These are phyloP conservation scores for Cerastis rubricosa DNA, from an alignment of 2,888 invertebrate species.

Conservation along the genomic window DNA sequence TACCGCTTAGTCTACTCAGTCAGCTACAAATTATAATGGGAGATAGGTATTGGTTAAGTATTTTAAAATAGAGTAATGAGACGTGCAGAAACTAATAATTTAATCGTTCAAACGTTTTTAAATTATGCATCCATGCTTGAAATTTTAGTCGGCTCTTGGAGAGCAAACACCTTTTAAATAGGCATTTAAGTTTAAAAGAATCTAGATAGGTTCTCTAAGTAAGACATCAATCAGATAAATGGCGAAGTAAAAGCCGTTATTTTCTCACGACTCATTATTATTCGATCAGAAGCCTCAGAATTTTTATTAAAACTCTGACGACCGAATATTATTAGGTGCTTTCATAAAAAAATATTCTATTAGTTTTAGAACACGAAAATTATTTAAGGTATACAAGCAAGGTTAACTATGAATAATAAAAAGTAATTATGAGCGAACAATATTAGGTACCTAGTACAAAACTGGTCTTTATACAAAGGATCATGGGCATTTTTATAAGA, in stretches of 20 bases:
- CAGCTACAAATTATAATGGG: neutral
- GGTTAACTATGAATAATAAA: neutral
- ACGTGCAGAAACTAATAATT: neutral
- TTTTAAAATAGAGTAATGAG: slow-evolving; percentile 21
- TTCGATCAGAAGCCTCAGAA: slow-evolving; percentile 47
- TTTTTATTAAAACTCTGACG: slow-evolving; percentile 42
- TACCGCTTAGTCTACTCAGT: no score
- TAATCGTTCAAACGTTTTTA: neutral
- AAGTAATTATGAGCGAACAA: neutral
- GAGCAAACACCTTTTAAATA: slow-evolving; percentile 26
- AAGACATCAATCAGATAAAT: slow-evolving; percentile 52
- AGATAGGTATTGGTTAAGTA: neutral
- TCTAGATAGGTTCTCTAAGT: slow-evolving; percentile 32
- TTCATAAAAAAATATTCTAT: slow-evolving; percentile 14
- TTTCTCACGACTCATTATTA: slow-evolving; percentile 42
- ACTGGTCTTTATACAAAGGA: neutral
- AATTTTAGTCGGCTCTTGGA: neutral
- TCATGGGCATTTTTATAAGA: neutral
- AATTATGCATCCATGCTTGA: slow-evolving; percentile 1
- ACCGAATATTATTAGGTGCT: slow-evolving; percentile 27
- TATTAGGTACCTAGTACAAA: neutral
- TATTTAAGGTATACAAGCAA: neutral
- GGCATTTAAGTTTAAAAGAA: slow-evolving; percentile 38
- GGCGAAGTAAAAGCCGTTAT: slow-evolving; percentile 24
- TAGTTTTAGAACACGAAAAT: neutral